Conservation (phyloP, 2,888 invertebrate species). For the Heliconius erato region DNA sequence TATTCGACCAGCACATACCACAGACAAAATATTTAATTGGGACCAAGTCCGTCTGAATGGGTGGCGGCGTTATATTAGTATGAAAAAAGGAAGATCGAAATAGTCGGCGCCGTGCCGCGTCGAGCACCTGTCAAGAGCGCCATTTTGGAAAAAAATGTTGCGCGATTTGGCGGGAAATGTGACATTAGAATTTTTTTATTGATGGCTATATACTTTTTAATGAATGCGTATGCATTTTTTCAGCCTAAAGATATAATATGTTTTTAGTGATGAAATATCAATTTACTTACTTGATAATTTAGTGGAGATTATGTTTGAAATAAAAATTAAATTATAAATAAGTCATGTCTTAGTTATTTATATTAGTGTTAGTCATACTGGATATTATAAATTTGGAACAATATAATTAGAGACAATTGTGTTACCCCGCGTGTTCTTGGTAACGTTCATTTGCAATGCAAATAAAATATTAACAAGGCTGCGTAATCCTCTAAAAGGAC, state of each 20-base stretch:
- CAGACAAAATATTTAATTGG: constrained; percentile 54
- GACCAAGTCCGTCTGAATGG: constrained; percentile 64
- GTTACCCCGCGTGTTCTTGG: constrained; percentile 7
- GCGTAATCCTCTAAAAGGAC: constrained; percentile 21
- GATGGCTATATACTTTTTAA: neutral
- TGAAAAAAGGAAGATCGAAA: constrained; percentile 64
- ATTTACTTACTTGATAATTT: neutral
- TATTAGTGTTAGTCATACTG: neutral
- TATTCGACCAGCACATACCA: constrained; percentile 46
- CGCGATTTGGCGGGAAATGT: constrained; percentile 50
- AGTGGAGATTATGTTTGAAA: neutral
- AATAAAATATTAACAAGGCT: constrained; percentile 19
- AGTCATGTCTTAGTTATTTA: neutral
- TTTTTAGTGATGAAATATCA: neutral
- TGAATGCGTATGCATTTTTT: neutral
- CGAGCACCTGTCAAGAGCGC: constrained; percentile 59
- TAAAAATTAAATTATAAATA: neutral
- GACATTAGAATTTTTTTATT: constrained; percentile 30
- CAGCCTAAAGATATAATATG: neutral
- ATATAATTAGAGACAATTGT: constrained; percentile 29
- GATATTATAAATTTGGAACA: constrained; percentile 25
- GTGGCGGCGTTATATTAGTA: constrained; percentile 67
- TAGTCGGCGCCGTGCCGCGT: constrained; percentile 59
- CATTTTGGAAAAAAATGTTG: constrained; percentile 54
- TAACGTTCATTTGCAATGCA: constrained; percentile 20